Evolutionary conservation across 2,888 invertebrate genomes (phyloP), one percentile per base, ranked within the genome.

Genomic region (Leptothorax acervorum): DNA sequence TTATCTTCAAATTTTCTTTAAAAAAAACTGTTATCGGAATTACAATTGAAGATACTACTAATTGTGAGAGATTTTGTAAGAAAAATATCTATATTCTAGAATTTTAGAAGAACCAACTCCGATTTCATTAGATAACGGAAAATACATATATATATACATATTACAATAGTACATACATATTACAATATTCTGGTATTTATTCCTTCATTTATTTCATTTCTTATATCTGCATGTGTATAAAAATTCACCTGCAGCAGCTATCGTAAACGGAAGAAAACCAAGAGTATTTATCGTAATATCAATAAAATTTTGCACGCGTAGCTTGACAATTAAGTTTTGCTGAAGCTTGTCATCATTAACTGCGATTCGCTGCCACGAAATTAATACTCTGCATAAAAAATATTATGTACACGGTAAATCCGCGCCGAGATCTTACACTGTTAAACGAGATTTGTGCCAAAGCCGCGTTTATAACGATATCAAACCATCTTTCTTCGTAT

Each of bases 381-480:
- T 11, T 57, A 70, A 78, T 28, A 51, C 18, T 35, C 6, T 6
- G 9, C 8, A 15, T 79, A 79, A 57, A 60, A 23, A 48, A 8
- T 23, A 71, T 71, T 71, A 73, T 23, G 11, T 23, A 48, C 23
- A 23, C 18, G 11, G 18, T 60, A 60, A 45, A 79, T 71, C 39
- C 28, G 3, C 12, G 74, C 23, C 11, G 45, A 60, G 15, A 51
- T 60, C 35, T 51, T n/a, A 39, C 12, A 35, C 28, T 45, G 6
- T 75, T 66, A 76, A 78, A 78, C 28, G 39, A 74, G 39, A 73
- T 74, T 81, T 60, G 8, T 60, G 28, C 60, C 48, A 51, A 70
- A 81, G 79, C 48, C 18, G 48, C 75, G 18, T 55, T 23, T 48
- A n/a, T 51, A 71, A 71, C 45, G 57, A 48, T n/a, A 48, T 48